Base-by-base conservation (phyloP, 2,888 invertebrate species). In the Diabrotica balteata region DNA sequence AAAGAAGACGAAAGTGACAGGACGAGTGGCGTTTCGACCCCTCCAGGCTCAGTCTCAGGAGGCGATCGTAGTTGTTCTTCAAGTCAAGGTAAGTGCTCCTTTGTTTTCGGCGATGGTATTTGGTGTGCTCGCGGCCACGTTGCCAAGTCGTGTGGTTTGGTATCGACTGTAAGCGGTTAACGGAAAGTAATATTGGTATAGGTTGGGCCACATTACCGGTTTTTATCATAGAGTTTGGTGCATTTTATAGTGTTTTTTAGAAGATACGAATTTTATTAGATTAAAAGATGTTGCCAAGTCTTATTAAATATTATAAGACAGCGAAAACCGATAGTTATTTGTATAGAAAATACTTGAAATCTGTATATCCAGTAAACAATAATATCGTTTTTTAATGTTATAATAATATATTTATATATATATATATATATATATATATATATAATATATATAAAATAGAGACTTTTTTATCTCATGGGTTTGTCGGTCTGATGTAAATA, bases 31-130 rank as follows among this genome's bases (percentile, higher is more conserved):
- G 81, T 83, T 76, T 85, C 83, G 75, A 85, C 83, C 75, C 84
- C 86, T 66, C 85, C 86, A 42, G 85, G 85, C 46, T 84, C 86
- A 10, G 86, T 84, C 70, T 85, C 85, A 53, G 77, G 84, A 59
- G 81, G 81, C 58, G 85, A 84, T 66, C 80, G 80, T 51, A 83
- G 84, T 73, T 75, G 75, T 59, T 76, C 80, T 66, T 82, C 82
- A 64, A 85, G 84, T 78, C 85, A 85, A 83, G 85, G 86, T 86
- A 80, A 83, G 83, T 75, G 42, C 50, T 47, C 44, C 55, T 55
- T 55, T 62, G 53, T 62, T 62, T 61, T 53, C 32, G 42, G 45
- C 17, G 42, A 54, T 54, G 10, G 42, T 53, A 53, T 55, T 55
- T 52, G 44, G 60, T 46, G 55, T 57, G 44, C 11, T 17, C 22